phyloP scores from a whole-genome alignment of 2,888 invertebrate species.

The Terebella lapidaria region DNA sequence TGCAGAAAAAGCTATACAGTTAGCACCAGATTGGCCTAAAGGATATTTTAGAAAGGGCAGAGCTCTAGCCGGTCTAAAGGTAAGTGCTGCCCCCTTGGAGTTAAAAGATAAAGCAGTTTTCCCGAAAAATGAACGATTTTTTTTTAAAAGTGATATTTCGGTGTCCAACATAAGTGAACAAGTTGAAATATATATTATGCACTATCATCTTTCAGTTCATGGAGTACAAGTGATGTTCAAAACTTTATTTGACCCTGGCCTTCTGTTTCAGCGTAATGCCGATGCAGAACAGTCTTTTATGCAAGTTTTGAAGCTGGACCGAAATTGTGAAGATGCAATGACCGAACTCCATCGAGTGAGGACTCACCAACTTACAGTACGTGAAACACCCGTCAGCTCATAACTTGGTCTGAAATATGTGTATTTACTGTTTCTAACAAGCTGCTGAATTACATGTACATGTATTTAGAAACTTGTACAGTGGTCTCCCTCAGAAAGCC shows the following conservation, averaged over 20 bases:
- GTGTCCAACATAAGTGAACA: too few species aligned
- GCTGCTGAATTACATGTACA: too few species aligned
- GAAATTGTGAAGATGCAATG: slow-evolving; percentile 53
- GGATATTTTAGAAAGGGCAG: slow-evolving; percentile 56
- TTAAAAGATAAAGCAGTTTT: too few species aligned
- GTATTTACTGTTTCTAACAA: neutral
- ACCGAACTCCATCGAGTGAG: slow-evolving; percentile 52
- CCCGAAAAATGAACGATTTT: neutral
- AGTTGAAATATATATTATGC: too few species aligned
- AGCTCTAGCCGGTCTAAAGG: slow-evolving; percentile 55
- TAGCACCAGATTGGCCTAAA: slow-evolving; percentile 55
- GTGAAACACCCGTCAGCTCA: slow-evolving; percentile 16
- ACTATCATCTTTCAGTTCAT: too few species aligned
- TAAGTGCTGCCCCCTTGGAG: too few species aligned
- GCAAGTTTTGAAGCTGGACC: slow-evolving; percentile 54
- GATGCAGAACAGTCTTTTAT: slow-evolving; percentile 54
- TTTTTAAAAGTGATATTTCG: neutral
- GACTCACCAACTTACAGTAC: slow-evolving; percentile 51
- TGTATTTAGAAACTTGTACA: too few species aligned
- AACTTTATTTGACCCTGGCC: too few species aligned
- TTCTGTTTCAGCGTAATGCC: neutral
- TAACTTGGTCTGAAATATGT: neutral
- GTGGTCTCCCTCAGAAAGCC: too few species aligned
- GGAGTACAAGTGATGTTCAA: too few species aligned
- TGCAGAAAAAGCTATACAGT: slow-evolving; percentile 55